Percentiles rank a stretch among this genome's conserved stretches.
Conservation (phyloP, 92 coral and sea anemone species). For the Blastomussa wellsi region DNA sequence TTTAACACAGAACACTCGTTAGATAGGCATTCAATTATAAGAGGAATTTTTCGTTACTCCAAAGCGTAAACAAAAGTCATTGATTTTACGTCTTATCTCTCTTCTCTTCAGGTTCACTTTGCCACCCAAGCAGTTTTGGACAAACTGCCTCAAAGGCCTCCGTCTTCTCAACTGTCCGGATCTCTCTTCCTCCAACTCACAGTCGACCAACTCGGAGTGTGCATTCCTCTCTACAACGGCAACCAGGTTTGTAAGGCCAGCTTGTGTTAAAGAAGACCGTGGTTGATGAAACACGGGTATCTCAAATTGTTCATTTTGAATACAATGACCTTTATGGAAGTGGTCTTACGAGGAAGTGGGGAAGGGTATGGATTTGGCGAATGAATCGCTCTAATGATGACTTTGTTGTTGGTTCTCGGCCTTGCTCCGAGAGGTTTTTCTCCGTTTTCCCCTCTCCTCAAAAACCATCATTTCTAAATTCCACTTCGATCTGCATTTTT, state of each 20-base stretch:
- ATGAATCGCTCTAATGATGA: too few species aligned
- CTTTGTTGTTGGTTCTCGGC: too few species aligned
- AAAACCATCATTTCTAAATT: too few species aligned
- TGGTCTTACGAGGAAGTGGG: neutral
- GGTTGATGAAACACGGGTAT: neutral
- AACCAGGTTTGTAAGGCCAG: slow-evolving; percentile 58
- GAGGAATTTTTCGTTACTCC: too few species aligned
- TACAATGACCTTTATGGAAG: neutral
- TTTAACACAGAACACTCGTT: too few species aligned
- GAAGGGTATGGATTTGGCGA: neutral
- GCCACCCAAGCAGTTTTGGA: slow-evolving; percentile 98
- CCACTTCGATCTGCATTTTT: too few species aligned
- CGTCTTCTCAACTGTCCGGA: slow-evolving; percentile 91
- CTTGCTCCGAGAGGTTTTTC: too few species aligned
- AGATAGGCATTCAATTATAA: too few species aligned
- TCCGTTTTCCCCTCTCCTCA: too few species aligned
- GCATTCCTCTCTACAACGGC: slow-evolving; percentile 79
- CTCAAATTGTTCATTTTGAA: neutral
- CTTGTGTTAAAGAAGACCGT: neutral
- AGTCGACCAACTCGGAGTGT: slow-evolving; percentile 90
- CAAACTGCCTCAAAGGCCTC: slow-evolving; percentile 91
- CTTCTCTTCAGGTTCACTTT: slow-evolving; percentile 76
- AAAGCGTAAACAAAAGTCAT: too few species aligned
- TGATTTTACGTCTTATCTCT: too few species aligned
- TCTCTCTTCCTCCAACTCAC: slow-evolving; percentile 94